Evolutionary conservation across 1,140 invertebrate genomes (phyloP), one percentile per base, ranked within the genome.

Genomic region (Armadillidium nasatum): DNA sequence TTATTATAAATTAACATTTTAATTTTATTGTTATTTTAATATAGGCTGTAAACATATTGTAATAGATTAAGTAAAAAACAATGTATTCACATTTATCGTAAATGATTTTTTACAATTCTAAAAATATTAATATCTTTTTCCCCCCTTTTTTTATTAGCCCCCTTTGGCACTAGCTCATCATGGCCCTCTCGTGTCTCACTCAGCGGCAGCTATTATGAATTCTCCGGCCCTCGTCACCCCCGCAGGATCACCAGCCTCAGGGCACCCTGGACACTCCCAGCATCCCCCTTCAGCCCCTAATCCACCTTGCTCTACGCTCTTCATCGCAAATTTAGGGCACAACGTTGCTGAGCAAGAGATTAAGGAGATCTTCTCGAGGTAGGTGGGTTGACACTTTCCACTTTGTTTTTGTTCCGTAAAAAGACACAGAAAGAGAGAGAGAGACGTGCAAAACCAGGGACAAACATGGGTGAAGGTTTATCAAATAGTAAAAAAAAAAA

Each of bases 351-450:
- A 98, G 85, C 94, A 97, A 84, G 96, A 98, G 86, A 89, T 98
- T 78, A 97, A 97, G 87, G 94, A 97, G 86, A 92, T 98, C 83
- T 98, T 97, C 88, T 93, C 91, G 89, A 96, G 94, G 95, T 98
- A 87, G 88, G 88, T 87, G 46, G 46, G 46, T 50, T 50, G 46
- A 50, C 46, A n/a, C n/a, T n/a, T n/a, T n/a, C n/a, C n/a, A n/a
- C n/a, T 50, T 15, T 9, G 46, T 10, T 50, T 50, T 50, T 50
- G 46, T 50, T 50, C 15, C 15, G 46, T 50, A n/a, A n/a, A n/a
- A n/a, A n/a, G n/a, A n/a, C n/a, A n/a, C n/a, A n/a, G n/a, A n/a
- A n/a, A n/a, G n/a, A n/a, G n/a, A n/a, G n/a, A n/a, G n/a, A n/a
- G n/a, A n/a, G n/a, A n/a, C n/a, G n/a, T n/a, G n/a, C n/a, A n/a